phyloP scores from a whole-genome alignment of 2,888 invertebrate genomes.

The Lasiommata megera region DNA sequence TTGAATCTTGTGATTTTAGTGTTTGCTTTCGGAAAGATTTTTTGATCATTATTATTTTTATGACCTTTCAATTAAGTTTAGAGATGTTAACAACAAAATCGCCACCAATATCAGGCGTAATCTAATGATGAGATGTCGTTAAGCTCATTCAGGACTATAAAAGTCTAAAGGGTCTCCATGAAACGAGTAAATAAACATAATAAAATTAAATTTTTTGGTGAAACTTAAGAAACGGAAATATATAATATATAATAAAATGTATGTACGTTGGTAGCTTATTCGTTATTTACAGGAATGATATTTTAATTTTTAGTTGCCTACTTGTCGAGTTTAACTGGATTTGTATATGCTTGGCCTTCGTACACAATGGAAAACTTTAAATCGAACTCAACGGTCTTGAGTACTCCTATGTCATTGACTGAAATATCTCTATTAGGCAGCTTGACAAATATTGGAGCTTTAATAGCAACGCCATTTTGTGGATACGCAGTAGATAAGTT shows the following conservation, averaged over 20 bases:
- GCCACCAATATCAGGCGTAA: too few species aligned
- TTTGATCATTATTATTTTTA: too few species aligned
- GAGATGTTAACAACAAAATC: too few species aligned
- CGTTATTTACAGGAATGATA: neutral
- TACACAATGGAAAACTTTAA: constrained; percentile 57
- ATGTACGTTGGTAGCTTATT: neutral
- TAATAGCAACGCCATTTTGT: constrained; percentile 60
- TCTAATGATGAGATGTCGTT: neutral
- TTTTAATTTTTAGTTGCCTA: constrained; percentile 51
- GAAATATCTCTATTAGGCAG: constrained; percentile 65
- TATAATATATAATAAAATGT: too few species aligned
- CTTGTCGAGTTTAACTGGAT: constrained; percentile 57
- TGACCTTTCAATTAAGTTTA: too few species aligned
- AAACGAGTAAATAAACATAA: too few species aligned
- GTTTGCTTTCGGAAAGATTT: too few species aligned
- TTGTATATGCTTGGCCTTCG: constrained; percentile 67
- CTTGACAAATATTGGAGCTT: constrained; percentile 59
- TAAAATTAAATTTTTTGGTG: too few species aligned
- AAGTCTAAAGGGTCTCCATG: too few species aligned
- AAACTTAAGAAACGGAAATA: too few species aligned
- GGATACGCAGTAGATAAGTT: constrained; percentile 55
- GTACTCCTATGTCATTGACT: constrained; percentile 51
- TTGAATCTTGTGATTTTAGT: too few species aligned
- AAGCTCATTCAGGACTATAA: neutral
- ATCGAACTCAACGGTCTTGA: constrained; percentile 60